These are phyloP conservation scores for Pollicipes pollicipes DNA, from an alignment of 1,140 invertebrate genomes.

Conservation along the genomic window DNA sequence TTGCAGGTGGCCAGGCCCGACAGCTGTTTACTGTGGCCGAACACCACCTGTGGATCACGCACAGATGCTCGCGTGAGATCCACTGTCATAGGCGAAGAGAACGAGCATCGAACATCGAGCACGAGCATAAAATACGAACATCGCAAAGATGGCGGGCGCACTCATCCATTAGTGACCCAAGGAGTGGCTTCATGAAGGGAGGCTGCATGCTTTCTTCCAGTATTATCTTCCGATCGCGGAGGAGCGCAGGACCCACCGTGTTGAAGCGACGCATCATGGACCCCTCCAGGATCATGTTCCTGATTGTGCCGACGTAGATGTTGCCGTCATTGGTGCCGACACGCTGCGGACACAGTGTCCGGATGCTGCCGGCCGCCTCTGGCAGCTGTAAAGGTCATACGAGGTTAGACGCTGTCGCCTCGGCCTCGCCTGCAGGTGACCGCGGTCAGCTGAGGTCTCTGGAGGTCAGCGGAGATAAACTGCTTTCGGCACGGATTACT, in stretches of 20 bases:
- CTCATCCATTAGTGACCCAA: background rate
- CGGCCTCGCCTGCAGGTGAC: too few species aligned
- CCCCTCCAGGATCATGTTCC: conserved; percentile 84
- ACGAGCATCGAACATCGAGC: too few species aligned
- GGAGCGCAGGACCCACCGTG: conserved; percentile 41
- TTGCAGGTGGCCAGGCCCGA: conserved; percentile 79
- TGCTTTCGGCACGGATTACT: too few species aligned
- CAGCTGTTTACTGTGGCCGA: conserved; percentile 75
- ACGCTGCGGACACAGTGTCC: conserved; percentile 67
- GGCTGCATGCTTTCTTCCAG: too few species aligned
- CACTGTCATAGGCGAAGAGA: too few species aligned
- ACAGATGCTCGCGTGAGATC: too few species aligned
- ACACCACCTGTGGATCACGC: conserved; percentile 44
- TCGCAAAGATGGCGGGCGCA: conserved; percentile 1
- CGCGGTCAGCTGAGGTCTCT: too few species aligned
- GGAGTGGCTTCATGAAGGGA: too few species aligned
- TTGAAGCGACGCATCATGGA: conserved; percentile 73
- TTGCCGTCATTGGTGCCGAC: conserved; percentile 69
- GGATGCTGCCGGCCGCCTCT: conserved; percentile 60
- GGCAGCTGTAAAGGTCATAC: conserved; percentile 40
- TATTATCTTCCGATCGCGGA: too few species aligned
- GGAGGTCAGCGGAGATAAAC: too few species aligned
- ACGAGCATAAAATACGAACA: conserved; percentile 11
- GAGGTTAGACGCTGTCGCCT: too few species aligned
- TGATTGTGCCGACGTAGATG: conserved; percentile 79